These are phyloP conservation scores for Gymnogyps californianus DNA, from an alignment of 2,113 vertebrate species.

Conservation along the genomic window DNA sequence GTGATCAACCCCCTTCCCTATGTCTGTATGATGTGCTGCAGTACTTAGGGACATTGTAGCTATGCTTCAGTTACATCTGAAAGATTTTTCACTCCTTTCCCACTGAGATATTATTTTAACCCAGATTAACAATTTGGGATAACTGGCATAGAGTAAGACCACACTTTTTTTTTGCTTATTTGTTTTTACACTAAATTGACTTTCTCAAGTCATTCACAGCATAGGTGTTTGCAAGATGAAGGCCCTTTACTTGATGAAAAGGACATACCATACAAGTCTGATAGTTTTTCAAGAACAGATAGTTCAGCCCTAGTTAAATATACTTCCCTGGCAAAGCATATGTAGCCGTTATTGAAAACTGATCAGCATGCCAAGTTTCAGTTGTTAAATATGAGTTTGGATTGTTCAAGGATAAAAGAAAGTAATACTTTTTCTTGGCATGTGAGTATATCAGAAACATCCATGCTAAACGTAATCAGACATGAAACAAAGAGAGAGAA, in stretches of 20 bases:
- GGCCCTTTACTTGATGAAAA: background rate
- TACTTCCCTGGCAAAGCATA: background rate
- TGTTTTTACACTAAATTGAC: background rate
- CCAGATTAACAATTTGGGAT: background rate
- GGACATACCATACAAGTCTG: background rate
- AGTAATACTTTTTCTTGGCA: constrained; percentile 5
- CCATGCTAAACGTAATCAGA: constrained; percentile 50
- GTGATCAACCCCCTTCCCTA: background rate
- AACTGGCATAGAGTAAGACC: background rate
- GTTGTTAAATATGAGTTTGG: background rate
- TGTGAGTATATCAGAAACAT: constrained; percentile 13
- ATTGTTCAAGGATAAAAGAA: background rate
- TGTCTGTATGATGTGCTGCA: background rate
- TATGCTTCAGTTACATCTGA: background rate
- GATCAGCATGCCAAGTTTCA: background rate
- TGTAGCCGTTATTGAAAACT: background rate
- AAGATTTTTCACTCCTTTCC: background rate
- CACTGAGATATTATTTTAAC: background rate
- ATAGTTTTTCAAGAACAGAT: background rate
- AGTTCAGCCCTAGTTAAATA: background rate
- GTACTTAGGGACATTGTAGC: background rate
- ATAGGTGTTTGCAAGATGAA: background rate
- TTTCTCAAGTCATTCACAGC: background rate
- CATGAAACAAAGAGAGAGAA: background rate
- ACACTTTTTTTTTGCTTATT: background rate